Conservation (phyloP, 2,113 vertebrate genomes). For the Dasyornis broadbenti region DNA sequence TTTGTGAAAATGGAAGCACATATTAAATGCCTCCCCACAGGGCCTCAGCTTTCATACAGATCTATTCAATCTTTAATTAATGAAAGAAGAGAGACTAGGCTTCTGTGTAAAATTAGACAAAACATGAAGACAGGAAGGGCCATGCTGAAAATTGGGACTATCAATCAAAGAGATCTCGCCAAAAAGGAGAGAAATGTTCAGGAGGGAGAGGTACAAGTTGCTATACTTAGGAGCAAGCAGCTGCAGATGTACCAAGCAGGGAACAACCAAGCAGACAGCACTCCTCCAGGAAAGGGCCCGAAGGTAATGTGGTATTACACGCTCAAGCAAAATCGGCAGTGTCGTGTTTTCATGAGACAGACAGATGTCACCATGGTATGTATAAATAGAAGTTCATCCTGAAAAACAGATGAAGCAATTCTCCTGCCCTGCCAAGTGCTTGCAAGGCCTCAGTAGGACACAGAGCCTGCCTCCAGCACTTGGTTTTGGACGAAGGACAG, state of each 20-base stretch:
- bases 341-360: background rate
- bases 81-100: background rate
- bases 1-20: slow-evolving; percentile 20
- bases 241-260: background rate
- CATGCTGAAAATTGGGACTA: background rate
- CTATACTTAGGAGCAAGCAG: background rate
- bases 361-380: background rate
- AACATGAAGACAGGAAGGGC: background rate
- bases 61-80: slow-evolving; percentile 12
- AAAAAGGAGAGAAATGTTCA: background rate
- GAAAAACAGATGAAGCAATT: background rate
- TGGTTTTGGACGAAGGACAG: background rate
- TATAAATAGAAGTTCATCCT: background rate
- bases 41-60: background rate
- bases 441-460: background rate
- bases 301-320: background rate
- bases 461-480: background rate
- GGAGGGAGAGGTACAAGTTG: background rate
- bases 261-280: background rate
- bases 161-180: background rate
- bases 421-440: background rate
- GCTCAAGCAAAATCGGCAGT: rapidly evolving
- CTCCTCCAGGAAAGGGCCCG: background rate
- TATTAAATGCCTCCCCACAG: background rate
- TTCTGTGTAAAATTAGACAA: background rate